Base-by-base conservation (phyloP, 2,797 vertebrate species). In the Chaetodon trifasciatus region DNA sequence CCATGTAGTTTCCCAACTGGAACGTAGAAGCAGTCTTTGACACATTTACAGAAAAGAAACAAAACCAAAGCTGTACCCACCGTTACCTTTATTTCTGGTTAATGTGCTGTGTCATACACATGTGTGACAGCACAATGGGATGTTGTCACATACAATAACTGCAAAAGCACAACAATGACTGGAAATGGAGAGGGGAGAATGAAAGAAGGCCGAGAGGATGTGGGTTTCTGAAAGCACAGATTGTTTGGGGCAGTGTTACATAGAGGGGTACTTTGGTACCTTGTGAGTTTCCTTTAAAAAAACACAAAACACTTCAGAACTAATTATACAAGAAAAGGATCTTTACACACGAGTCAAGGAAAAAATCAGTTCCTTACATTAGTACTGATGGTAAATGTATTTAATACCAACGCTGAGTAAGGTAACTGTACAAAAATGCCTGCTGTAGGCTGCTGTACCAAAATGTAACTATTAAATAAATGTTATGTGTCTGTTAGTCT, bases 171-270 rank as follows among this genome's bases (percentile, higher is more conserved):
- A 37, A 46, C 42, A 64, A 16, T 6, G 24, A 24, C 61, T 64
- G 52, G 50, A 71, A 71, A 65, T 42, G 62, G 16, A 72, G 13
- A 71, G 57, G 19, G 55, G 16, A 66, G 13, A 53, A 12, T 23
- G 10, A 65, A 21, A 12, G 11, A 42, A 44, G 4, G 32, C 55
- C 62, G 12, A n/a, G 17, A 56, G n/a, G 58, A 78, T 55, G 40
- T 39, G 32, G 17, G 42, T 5, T 28, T 19, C 17, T 47, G 17
- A 13, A 37, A 67, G 42, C 9, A 37, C 23, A 62, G 1, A 32
- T 49, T 24, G 2, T 50, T 62, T 47, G 50, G 13, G 47, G 49
- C 49, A 10, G 21, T 10, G 19, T 50, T 50, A 50, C 49, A n/a
- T 10, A n/a, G 19, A 44, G 28, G 28, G 28, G 4, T 32, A 32